A percentile compares a stretch with the other conserved stretches of the same genome.
Conservation (phyloP, 2,797 vertebrate genomes). For the Arctocebus calabarensis region DNA sequence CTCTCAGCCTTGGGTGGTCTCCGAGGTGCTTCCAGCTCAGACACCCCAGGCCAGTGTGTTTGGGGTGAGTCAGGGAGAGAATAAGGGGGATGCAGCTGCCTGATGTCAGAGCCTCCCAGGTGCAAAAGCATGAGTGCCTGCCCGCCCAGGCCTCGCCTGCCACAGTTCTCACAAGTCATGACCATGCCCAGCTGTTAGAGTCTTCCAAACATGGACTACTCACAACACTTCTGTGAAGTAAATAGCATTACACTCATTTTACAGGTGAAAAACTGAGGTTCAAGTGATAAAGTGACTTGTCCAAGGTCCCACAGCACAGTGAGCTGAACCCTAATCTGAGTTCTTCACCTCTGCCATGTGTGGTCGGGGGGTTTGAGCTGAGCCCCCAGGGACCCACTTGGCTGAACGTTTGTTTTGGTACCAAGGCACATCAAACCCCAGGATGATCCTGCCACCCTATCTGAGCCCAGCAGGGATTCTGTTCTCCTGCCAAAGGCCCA, state of each 20-base stretch:
- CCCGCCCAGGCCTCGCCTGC: neutral
- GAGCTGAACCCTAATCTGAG: neutral
- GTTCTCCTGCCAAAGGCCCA: neutral
- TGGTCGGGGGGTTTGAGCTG: too few species aligned
- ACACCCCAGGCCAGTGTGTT: neutral
- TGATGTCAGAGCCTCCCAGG: neutral
- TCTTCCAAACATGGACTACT: neutral
- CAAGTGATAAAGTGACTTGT: neutral
- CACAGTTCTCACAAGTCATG: neutral
- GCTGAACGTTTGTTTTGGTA: neutral
- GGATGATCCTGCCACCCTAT: neutral
- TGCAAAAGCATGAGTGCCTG: accelerated
- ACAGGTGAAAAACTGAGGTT: neutral
- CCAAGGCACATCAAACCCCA: neutral
- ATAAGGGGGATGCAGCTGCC: neutral
- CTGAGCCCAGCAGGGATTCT: neutral
- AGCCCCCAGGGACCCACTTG: neutral
- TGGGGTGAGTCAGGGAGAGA: too few species aligned
- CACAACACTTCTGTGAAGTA: neutral
- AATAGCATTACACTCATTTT: neutral
- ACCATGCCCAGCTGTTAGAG: neutral
- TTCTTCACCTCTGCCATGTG: neutral
- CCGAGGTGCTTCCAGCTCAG: neutral
- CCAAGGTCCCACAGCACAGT: neutral
- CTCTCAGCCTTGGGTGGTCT: neutral